phyloP scores from a whole-genome alignment of 2,888 invertebrate species.

The Apocheima hispidaria region DNA sequence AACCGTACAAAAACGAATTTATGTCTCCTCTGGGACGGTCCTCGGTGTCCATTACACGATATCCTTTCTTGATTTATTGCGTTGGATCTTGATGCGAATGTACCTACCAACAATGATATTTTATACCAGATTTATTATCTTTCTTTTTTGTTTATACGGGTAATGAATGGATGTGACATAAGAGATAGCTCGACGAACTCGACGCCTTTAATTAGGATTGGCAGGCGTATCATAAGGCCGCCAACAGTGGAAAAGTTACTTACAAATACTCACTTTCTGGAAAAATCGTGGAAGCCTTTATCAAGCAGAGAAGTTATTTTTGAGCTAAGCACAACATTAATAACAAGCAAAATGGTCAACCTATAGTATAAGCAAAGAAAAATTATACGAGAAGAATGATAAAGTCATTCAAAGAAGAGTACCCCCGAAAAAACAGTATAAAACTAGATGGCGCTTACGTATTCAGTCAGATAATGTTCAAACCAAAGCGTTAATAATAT shows the following conservation, averaged over 20 bases:
- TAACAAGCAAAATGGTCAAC: too few species aligned
- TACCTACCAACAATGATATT: conserved; percentile 16
- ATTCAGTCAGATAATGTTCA: too few species aligned
- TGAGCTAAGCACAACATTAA: too few species aligned
- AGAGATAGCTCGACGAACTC: background rate
- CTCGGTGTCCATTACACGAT: conserved; percentile 81
- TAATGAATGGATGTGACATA: conserved; percentile 1
- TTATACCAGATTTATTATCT: conserved; percentile 19
- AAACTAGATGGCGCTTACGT: too few species aligned
- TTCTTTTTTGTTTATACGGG: conserved; percentile 5
- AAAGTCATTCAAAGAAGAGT: too few species aligned
- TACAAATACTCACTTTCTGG: background rate
- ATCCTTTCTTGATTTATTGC: conserved; percentile 82
- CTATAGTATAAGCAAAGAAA: too few species aligned
- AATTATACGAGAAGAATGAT: too few species aligned
- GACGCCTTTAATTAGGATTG: background rate
- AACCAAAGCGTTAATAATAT: too few species aligned
- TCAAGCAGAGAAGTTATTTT: too few species aligned
- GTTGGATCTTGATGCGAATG: conserved; percentile 61
- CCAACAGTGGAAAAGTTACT: background rate
- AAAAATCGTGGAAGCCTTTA: too few species aligned
- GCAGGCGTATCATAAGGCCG: background rate
- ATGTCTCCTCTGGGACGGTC: conserved; percentile 75
- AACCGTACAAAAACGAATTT: conserved; percentile 77
- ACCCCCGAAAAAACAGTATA: too few species aligned